Base-by-base conservation (phyloP, 2,797 vertebrate genomes). In the Prunella strophiata region DNA sequence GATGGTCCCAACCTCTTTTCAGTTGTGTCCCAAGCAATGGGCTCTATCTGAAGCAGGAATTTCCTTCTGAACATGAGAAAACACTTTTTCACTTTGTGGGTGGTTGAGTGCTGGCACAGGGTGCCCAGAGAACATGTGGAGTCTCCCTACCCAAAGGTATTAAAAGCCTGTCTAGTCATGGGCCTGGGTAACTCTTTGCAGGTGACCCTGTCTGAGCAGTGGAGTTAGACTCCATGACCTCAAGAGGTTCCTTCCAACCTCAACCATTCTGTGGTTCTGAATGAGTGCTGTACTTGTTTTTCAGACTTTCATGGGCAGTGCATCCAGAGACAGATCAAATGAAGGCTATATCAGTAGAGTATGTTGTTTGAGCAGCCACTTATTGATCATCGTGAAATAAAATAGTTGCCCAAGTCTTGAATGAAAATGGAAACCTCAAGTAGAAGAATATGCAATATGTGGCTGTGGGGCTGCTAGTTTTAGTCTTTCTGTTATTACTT, bases 91-190 rank as follows among this genome's bases (percentile, higher is more conserved):
- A 26, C 43, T 67, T 40, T 45, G 15, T 0, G 0, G 27, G 25
- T 61, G 52, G 16, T 15, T 9, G 32, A 79, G 18, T 5, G 13
- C 10, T 61, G 34, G 17, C 30, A 51, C 9, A n/a, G 21, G 23
- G 8, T 72, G 68, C 32, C 47, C 38, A 48, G 34, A 30, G 25
- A 68, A 21, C 22, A n/a, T 23, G 14, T 23, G 32, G 21, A 63
- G 1, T 59, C 19, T 84, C 38, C 1, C 0, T 32, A 20, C 14
- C 8, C 4, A 1, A 25, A 81, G 54, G 23, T 71, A 47, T 15
- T 66, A 7, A 71, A 66, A 84, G 62, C 5, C 14, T 6, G 1
- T 12, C 13, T 45, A 16, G 6, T 34, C 10, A 13, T 34, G 16
- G 29, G 22, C 29, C 38, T 84, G 61, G 52, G 20, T 19, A 87